Percentiles rank a stretch among this genome's conserved stretches.
These are phyloP conservation scores for Micropoecilia bifurca DNA, from an alignment of 2,797 vertebrate genomes.

Conservation along the genomic window DNA sequence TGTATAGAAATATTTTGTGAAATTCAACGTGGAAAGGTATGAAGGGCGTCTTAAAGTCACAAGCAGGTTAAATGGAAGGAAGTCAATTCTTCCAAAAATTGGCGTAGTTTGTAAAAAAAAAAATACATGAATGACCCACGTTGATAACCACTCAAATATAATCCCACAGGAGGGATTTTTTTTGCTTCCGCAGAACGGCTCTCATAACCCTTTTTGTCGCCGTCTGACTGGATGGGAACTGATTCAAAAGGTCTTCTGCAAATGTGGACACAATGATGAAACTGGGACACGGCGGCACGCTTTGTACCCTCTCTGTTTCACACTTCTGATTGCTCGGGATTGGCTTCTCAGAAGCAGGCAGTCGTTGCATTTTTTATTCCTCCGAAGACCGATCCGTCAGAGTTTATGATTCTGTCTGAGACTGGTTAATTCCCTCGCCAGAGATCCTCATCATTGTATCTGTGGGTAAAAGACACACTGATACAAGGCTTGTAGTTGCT, in stretches of 20 bases:
- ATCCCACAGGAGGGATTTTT: slow-evolving; percentile 16
- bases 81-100: slow-evolving; percentile 16
- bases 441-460: slow-evolving; percentile 12
- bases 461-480: slow-evolving; percentile 22
- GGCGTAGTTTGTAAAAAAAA: slow-evolving; percentile 32
- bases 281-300: slow-evolving; percentile 55
- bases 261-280: slow-evolving; percentile 62
- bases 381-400: slow-evolving; percentile 27
- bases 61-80: neutral
- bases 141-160: slow-evolving; percentile 30
- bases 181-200: neutral
- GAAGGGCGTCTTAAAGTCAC: neutral
- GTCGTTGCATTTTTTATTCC: slow-evolving; percentile 2
- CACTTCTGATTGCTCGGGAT: slow-evolving; percentile 46
- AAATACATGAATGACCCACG: slow-evolving; percentile 26
- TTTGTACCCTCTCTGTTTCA: slow-evolving; percentile 42
- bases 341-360: slow-evolving; percentile 37
- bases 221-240: slow-evolving; percentile 43
- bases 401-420: slow-evolving; percentile 30
- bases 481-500: slow-evolving; percentile 21
- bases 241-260: slow-evolving; percentile 59
- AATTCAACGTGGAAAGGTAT: neutral
- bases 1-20: neutral
- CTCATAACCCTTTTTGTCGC: slow-evolving; percentile 47
- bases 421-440: neutral